A percentile compares a stretch with the other conserved stretches of the same genome.
These are phyloP conservation scores for Drosophila mayaguana DNA, from an alignment of 2,888 invertebrate genomes.

Conservation along the genomic window DNA sequence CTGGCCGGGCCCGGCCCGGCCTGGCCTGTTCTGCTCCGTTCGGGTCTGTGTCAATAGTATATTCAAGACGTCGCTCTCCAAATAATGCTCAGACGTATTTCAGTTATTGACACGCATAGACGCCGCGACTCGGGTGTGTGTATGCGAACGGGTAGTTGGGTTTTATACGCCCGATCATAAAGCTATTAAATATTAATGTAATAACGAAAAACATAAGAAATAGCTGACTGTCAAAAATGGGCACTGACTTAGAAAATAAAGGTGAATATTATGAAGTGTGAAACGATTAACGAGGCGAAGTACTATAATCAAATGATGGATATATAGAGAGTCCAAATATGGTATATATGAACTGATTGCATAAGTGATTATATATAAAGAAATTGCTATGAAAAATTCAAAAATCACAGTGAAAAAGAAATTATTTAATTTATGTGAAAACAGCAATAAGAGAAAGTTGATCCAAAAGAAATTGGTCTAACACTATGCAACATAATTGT, in stretches of 20 bases:
- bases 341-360: neutral
- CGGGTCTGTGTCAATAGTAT: constrained; percentile 5
- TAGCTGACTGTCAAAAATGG: constrained; percentile 31
- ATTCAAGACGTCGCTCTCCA: constrained; percentile 8
- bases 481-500: neutral
- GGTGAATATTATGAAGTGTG: constrained; percentile 46
- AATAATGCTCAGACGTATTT: constrained; percentile 63
- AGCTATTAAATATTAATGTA: constrained; percentile 1
- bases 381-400: neutral
- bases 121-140: constrained; percentile 23
- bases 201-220: neutral
- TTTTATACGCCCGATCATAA: neutral
- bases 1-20: neutral
- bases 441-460: neutral
- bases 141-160: constrained; percentile 1
- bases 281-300: neutral
- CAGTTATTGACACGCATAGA: constrained; percentile 60
- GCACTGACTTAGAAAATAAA: constrained; percentile 37
- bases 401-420: neutral
- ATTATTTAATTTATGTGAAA: neutral
- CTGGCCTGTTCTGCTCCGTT: neutral
- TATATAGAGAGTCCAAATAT: neutral
- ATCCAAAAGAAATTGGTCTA: too few relatives aligned
- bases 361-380: neutral
- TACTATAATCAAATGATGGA: neutral